Percentiles rank a stretch among this genome's conserved stretches.
These are phyloP conservation scores for Clytia hemisphaerica DNA, from an alignment of 30 jellyfish, hydroid and myxozoan genomes.

Conservation along the genomic window DNA sequence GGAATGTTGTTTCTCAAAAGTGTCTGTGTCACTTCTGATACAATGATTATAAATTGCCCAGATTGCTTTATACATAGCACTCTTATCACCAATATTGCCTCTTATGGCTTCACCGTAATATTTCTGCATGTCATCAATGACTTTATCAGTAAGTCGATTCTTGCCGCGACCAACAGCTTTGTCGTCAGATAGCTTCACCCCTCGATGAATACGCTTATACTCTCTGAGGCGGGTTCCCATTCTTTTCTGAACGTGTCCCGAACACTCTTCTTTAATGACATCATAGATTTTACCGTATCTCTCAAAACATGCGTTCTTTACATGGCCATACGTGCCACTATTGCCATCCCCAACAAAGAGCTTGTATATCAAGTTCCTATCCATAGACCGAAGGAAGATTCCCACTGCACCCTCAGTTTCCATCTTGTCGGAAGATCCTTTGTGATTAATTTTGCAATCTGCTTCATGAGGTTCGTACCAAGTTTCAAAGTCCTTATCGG, in stretches of 20 bases:
- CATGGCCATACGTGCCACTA: no score
- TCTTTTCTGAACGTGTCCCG: constrained; percentile 13
- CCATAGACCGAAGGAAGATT: constrained; percentile 4
- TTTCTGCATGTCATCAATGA: no score
- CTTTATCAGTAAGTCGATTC: no score
- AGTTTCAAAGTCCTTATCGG: background rate
- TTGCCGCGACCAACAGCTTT: no score
- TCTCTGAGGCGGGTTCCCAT: constrained; percentile 17
- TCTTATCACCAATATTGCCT: no score
- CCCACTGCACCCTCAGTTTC: constrained; percentile 31
- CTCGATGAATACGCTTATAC: no score
- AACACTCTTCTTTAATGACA: constrained; percentile 19
- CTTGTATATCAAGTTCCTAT: constrained; percentile 8
- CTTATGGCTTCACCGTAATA: no score
- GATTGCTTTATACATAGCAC: background rate
- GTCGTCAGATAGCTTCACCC: constrained; percentile 14
- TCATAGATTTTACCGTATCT: no score
- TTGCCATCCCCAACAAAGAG: constrained; percentile 51
- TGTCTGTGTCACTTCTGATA: no score
- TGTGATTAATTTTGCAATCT: constrained; percentile 21
- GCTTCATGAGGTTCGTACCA: background rate
- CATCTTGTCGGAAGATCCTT: constrained; percentile 42
- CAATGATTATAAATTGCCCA: no score
- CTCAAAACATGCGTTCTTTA: no score
- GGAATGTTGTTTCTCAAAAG: no score